Base-by-base conservation (phyloP, 2,113 vertebrate genomes). In the Nothoprocta perdicaria region DNA sequence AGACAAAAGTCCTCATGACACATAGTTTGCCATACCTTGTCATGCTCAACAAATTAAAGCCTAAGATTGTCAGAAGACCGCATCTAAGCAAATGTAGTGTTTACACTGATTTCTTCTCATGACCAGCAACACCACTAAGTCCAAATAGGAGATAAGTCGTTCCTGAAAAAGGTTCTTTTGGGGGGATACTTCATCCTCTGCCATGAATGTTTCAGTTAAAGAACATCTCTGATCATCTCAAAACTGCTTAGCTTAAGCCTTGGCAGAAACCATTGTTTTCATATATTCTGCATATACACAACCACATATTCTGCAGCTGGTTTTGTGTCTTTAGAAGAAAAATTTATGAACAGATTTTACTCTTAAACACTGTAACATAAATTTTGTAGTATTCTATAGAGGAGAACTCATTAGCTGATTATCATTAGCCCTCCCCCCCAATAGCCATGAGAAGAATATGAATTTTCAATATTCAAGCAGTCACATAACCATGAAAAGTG, bases 201-300 rank as follows among this genome's bases (percentile, higher is more conserved):
- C 3, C 0, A 0, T 13, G 4, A 5, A 33, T 38, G 12, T 15
- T 76, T 17, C 75, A n/a, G 22, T 4, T 31, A 63, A 48, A 65
- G 57, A 83, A 62, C 13, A 15, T 18, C 14, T 84, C 17, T 84
- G 31, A 4, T 13, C 72, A 23, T 40, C 61, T 72, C 29, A 33
- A 53, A 60, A 11, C 15, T 43, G 53, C 31, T 68, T 43, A 29
- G 40, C 18, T 67, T 77, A 5, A 48, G 18, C 33, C 8, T 23
- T n/a, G 45, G 31, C 43, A 7, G 35, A 77, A 85, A 62, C 1
- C 3, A 12, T 2, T 3, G 0, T 55, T 65, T 73, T 57, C 67
- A 38, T 19, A 55, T 46, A 46, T 46, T 46, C 45, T 46, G 9
- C 16, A 18, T 46, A 46, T 46, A 19, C 33, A 46, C 11, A 38